A percentile compares a stretch with the other conserved stretches of the same genome.
Conservation (phyloP, 2,797 vertebrate species). For the Erpetoichthys calabaricus region DNA sequence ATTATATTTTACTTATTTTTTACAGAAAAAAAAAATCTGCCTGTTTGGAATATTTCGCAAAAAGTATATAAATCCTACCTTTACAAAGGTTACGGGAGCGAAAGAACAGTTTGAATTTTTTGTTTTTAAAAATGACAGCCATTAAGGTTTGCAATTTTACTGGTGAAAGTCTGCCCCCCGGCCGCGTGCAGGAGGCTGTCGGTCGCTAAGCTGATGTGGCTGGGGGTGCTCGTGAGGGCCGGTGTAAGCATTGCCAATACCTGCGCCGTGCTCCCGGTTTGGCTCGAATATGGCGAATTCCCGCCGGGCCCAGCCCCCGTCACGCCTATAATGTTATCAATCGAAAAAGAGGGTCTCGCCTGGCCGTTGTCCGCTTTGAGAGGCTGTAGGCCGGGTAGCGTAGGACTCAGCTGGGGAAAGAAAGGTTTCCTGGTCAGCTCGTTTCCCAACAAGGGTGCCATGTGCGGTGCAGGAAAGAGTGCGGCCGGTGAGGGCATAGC, state of each 20-base stretch:
- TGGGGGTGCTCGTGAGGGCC: slow-evolving; percentile 69
- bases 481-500: slow-evolving; percentile 57
- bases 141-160: slow-evolving; percentile 73
- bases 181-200: slow-evolving; percentile 57
- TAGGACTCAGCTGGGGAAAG: slow-evolving; percentile 66
- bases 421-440: slow-evolving; percentile 78
- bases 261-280: slow-evolving; percentile 67
- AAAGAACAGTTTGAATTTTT: slow-evolving; percentile 24
- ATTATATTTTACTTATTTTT: slow-evolving; percentile 17
- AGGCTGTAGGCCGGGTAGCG: slow-evolving; percentile 59
- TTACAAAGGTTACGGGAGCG: slow-evolving; percentile 44
- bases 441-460: slow-evolving; percentile 53
- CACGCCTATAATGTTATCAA: slow-evolving; percentile 88
- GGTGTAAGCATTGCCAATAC: slow-evolving; percentile 86
- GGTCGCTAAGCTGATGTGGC: slow-evolving; percentile 73
- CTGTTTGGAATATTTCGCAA: slow-evolving; percentile 31
- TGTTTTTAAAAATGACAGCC: slow-evolving; percentile 71
- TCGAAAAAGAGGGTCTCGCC: slow-evolving; percentile 75
- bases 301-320: slow-evolving; percentile 51
- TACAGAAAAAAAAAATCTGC: slow-evolving; percentile 19
- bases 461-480: slow-evolving; percentile 51
- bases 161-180: slow-evolving; percentile 60
- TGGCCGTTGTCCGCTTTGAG: slow-evolving; percentile 73
- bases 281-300: slow-evolving; percentile 58
- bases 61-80: slow-evolving; percentile 63